Base-by-base conservation (phyloP, 2,797 vertebrate genomes). In the Pterois miles region DNA sequence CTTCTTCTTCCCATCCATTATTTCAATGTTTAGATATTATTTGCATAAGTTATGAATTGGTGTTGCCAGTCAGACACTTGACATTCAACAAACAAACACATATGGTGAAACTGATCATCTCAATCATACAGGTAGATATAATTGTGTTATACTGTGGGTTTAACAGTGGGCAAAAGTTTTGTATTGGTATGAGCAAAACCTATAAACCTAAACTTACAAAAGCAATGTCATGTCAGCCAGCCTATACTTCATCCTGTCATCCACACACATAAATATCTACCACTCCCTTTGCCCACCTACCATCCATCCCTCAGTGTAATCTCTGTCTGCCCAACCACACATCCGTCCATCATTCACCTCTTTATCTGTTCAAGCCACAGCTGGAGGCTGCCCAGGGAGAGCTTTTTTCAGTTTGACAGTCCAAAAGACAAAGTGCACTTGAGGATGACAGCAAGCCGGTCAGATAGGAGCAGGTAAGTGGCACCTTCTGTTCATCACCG, bases 391-490 rank as follows among this genome's bases (percentile, higher is more conserved):
- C 65, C 64, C 36, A 16, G 58, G 27, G 62, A 53, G 68, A 50
- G 52, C 18, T 53, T 57, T 60, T 69, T 66, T 57, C 34, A 40
- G 22, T n/a, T 36, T 79, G 83, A 84, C 83, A 80, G 79, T 34
- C 66, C 33, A 71, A 53, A 84, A 81, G 83, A 86, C 87, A 88
- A 83, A 87, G 77, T 86, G 85, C 75, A 76, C 75, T 86, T n/a
- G 27, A 84, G 70, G 52, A 67, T 86, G 89, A 84, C 87, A 82
- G 81, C 65, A 33, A 40, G 81, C 60, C 12, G 74, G 36, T 82
- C 76, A 69, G 84, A 84, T 59, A 50, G 78, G 62, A 79, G 81
- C 81, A 86, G 81, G 82, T 89, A 89, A 84, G 77, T 86, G 87
- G 77, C 81, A 74, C 74, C 86, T 71, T 73, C 31, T 79, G 86